Conservation (phyloP, 2,113 vertebrate species). For the Garra rufa region DNA sequence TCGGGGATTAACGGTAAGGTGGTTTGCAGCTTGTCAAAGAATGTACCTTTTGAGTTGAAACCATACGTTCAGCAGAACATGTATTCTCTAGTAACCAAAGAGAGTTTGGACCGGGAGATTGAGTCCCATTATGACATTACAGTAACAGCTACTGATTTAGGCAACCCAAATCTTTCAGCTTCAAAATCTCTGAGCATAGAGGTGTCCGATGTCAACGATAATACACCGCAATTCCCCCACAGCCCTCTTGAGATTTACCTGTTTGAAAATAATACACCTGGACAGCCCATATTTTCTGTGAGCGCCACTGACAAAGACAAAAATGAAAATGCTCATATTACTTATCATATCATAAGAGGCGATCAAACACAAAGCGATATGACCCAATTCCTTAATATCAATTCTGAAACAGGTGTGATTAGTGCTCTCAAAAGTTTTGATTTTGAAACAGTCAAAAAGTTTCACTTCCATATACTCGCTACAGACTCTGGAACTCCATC, state of each 20-base stretch:
- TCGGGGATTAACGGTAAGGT: constrained; percentile 72
- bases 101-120: constrained; percentile 63
- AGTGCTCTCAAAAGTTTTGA: constrained; percentile 67
- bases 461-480: constrained; percentile 59
- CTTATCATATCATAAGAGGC: constrained; percentile 60
- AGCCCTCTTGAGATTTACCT: constrained; percentile 62
- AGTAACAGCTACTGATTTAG: constrained; percentile 67
- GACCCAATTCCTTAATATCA: constrained; percentile 62
- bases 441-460: constrained; percentile 68
- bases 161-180: constrained; percentile 61
- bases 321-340: constrained; percentile 65
- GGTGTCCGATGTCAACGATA: constrained; percentile 73
- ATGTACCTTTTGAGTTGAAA: constrained; percentile 71
- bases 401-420: constrained; percentile 67
- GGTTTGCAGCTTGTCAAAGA: constrained; percentile 59
- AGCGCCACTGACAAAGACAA: constrained; percentile 64
- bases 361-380: constrained; percentile 36
- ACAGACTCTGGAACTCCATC: constrained; percentile 45
- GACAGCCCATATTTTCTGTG: constrained; percentile 64
- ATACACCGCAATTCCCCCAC: constrained; percentile 64
- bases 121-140: constrained; percentile 73
- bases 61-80: constrained; percentile 69
- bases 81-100: constrained; percentile 70
- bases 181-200: constrained; percentile 63
- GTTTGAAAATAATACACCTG: constrained; percentile 67